phyloP scores from a whole-genome alignment of 2,797 vertebrate species.

The Eulemur mongoz region DNA sequence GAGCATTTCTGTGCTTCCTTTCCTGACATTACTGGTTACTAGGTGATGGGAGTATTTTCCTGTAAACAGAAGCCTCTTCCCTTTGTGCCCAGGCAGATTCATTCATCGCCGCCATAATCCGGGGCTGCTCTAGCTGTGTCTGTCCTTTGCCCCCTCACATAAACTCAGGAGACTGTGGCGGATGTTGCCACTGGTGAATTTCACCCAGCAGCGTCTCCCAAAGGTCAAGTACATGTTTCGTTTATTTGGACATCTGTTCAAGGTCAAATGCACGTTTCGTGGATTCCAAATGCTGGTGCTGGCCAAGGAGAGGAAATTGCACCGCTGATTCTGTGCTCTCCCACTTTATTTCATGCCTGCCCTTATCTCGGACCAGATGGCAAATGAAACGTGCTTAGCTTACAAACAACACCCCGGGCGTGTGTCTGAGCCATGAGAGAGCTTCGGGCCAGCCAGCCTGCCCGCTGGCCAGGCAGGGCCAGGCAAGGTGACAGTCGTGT shows the following conservation, averaged over 20 bases:
- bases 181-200: neutral
- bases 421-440: neutral
- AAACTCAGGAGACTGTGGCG: neutral
- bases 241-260: neutral
- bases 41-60: slow-evolving; percentile 81
- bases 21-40: slow-evolving; percentile 84
- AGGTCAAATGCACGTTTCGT: neutral
- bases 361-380: neutral
- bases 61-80: slow-evolving; percentile 83
- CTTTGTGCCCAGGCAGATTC: slow-evolving; percentile 69
- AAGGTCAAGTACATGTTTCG: neutral
- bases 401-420: neutral
- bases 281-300: neutral
- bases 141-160: neutral
- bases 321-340: rapidly evolving
- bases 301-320: neutral
- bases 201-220: neutral
- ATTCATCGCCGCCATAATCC: slow-evolving; percentile 64
- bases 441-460: neutral
- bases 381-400: neutral
- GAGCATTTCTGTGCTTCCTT: slow-evolving; percentile 82
- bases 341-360: neutral
- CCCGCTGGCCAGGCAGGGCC: neutral
- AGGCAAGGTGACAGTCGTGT: neutral
- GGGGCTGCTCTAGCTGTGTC: neutral